A percentile compares a stretch with the other conserved stretches of the same genome.
Conservation (phyloP, 2,797 vertebrate species). For the Acanthis flammea region DNA sequence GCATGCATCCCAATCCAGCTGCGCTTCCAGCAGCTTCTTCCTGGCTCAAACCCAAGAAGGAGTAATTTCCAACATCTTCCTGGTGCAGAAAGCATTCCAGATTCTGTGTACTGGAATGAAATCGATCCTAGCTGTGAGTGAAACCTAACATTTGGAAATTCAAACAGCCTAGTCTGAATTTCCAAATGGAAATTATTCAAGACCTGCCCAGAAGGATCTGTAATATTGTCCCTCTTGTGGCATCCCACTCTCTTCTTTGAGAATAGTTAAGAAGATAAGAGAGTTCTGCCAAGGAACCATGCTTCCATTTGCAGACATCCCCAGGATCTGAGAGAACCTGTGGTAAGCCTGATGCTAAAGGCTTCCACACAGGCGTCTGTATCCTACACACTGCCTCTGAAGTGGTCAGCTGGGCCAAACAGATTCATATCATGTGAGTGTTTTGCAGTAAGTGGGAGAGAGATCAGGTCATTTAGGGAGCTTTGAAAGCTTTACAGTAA, state of each 20-base stretch:
- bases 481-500: constrained; percentile 17
- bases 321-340: constrained; percentile 3
- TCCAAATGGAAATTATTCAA: neutral
- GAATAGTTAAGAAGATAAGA: neutral
- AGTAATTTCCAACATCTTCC: constrained; percentile 4
- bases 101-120: neutral
- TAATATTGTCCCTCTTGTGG: neutral
- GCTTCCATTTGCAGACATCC: neutral
- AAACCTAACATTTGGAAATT: neutral
- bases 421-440: neutral
- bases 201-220: neutral
- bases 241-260: neutral
- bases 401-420: constrained; percentile 30
- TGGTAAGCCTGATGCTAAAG: neutral
- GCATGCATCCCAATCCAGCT: neutral
- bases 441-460: constrained; percentile 7
- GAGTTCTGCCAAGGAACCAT: neutral
- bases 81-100: neutral
- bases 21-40: constrained; percentile 31
- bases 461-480: constrained; percentile 19
- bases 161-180: neutral
- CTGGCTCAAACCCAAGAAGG: neutral
- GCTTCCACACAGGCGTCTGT: neutral
- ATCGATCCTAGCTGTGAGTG: neutral
- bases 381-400: constrained; percentile 30